Percentiles rank a stretch among this genome's conserved stretches.
These are phyloP conservation scores for Hedya salicella DNA, from an alignment of 2,888 invertebrate genomes.

Conservation along the genomic window DNA sequence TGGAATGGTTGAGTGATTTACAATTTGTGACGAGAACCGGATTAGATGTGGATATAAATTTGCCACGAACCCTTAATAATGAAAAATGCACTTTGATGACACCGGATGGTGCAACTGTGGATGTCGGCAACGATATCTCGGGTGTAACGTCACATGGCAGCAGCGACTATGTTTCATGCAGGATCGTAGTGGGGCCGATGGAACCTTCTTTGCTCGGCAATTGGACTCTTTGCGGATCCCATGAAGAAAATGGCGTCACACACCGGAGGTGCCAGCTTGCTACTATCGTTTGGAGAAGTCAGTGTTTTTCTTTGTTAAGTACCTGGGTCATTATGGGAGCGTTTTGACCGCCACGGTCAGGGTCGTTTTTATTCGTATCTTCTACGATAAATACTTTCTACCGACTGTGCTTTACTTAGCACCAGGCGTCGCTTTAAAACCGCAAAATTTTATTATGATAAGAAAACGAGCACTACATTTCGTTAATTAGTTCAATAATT, in stretches of 20 bases:
- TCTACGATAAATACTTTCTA: no score
- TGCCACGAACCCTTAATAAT: slow-evolving; percentile 29
- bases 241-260: slow-evolving; percentile 30
- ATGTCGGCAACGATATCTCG: not conserved
- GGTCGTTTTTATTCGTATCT: no score
- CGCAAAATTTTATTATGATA: no score
- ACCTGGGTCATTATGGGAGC: no score
- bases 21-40: slow-evolving; percentile 20
- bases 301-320: slow-evolving; percentile 13
- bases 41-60: slow-evolving; percentile 36
- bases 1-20: slow-evolving; percentile 35
- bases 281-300: slow-evolving; percentile 42
- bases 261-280: slow-evolving; percentile 38
- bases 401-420: no score
- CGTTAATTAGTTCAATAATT: no score
- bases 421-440: no score
- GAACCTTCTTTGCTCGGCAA: slow-evolving; percentile 36
- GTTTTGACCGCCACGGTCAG: no score
- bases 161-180: slow-evolving; percentile 43
- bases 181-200: slow-evolving; percentile 42
- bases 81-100: slow-evolving; percentile 40
- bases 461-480: no score
- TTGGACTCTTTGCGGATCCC: slow-evolving; percentile 42
- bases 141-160: slow-evolving; percentile 35
- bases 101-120: slow-evolving; percentile 12